phyloP scores from a whole-genome alignment of 1,140 invertebrate species.

The Aphelenchoides besseyi region DNA sequence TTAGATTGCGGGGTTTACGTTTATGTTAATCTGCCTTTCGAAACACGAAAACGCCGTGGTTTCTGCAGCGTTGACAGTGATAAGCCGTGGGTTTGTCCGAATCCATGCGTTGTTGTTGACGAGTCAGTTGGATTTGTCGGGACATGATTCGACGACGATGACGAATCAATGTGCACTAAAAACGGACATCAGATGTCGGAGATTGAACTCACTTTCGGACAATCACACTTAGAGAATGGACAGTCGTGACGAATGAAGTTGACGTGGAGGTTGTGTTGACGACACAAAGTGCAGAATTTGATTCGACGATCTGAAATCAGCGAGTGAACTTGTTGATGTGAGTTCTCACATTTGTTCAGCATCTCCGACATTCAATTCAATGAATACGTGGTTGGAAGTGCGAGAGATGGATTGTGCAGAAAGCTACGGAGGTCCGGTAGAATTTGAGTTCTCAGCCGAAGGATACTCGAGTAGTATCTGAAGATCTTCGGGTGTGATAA shows the following conservation, averaged over 20 bases:
- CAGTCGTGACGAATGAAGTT: not conserved
- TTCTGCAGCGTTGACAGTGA: slow-evolving; percentile 1
- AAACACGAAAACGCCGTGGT: not conserved
- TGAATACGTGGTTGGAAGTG: too few species aligned
- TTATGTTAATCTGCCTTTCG: too few species aligned
- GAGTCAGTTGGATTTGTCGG: not conserved
- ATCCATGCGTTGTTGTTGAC: not conserved
- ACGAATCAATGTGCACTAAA: not conserved
- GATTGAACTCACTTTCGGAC: not conserved
- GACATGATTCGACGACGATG: not conserved
- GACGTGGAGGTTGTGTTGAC: not conserved
- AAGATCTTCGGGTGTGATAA: too few species aligned
- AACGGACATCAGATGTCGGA: not conserved
- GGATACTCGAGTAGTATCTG: too few species aligned
- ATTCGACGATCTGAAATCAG: not conserved
- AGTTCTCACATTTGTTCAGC: too few species aligned
- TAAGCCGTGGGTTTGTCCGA: not conserved
- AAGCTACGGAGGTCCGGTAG: too few species aligned
- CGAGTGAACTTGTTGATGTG: too few species aligned
- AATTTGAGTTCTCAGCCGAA: too few species aligned
- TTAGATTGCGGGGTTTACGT: too few species aligned
- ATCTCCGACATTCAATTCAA: too few species aligned
- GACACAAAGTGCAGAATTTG: not conserved
- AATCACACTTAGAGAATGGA: not conserved
- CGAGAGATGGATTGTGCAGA: too few species aligned